Conservation (phyloP, 2,113 vertebrate genomes). For the rabbit (Oryctolagus cuniculus) region DNA sequence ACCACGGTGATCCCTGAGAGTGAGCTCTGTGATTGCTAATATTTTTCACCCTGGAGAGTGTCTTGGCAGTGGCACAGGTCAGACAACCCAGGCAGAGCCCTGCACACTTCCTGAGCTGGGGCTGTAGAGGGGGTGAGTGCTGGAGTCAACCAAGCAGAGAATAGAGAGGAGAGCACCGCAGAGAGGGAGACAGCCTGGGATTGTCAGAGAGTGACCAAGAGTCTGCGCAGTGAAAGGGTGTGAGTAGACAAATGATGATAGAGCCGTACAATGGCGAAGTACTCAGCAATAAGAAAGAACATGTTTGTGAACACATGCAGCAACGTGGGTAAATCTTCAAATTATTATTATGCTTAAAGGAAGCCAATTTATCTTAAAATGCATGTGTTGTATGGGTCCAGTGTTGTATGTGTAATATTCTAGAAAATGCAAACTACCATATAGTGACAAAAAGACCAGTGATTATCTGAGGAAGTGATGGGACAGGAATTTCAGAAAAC, state of each 20-base stretch:
- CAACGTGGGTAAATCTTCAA: not conserved
- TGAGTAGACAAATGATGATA: not conserved
- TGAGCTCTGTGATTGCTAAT: too few species aligned
- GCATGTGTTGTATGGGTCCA: not conserved
- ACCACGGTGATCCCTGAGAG: not conserved
- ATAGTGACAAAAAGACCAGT: not conserved
- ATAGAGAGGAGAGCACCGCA: not conserved
- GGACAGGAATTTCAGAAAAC: not conserved
- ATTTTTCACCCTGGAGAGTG: not conserved
- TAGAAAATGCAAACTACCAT: not conserved
- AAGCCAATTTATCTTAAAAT: not conserved
- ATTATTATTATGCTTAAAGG: not conserved
- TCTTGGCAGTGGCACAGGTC: not conserved
- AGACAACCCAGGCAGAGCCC: not conserved
- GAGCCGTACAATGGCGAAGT: not conserved
- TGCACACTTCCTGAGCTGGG: not conserved
- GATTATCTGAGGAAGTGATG: not conserved
- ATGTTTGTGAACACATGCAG: not conserved
- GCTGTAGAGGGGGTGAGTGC: not conserved
- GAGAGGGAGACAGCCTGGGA: not conserved
- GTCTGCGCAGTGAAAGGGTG: not conserved
- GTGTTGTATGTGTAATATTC: not conserved
- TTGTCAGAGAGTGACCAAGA: not conserved
- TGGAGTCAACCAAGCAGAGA: not conserved
- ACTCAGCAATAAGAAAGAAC: not conserved